Evolutionary conservation across 2,888 invertebrate species (phyloP), one percentile per base, ranked within the genome.

Genomic region (Drosophila acutilabella): DNA sequence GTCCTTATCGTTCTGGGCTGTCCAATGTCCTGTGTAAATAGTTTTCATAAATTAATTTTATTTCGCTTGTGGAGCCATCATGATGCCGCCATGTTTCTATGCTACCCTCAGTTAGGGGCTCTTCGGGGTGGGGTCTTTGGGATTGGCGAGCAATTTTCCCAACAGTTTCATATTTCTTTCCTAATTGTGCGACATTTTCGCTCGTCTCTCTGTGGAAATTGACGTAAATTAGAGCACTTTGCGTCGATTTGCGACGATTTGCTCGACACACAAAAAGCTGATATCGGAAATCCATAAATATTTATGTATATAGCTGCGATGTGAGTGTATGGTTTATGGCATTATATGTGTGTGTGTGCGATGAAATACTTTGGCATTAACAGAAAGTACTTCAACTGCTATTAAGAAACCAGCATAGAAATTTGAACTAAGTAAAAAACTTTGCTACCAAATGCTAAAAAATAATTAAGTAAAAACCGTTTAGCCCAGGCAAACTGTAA

Each of bases 1-100:
- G 64, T 69, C 59, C 62, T 72, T 80, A 68, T 76, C 74, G 77
- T 38, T 38, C 11, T 45, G 1, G 36, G 20, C 53, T 66, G 72
- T 71, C 67, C 69, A 64, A 52, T 53, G 76, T 80, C 72, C 80
- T 85, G 88, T 71, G 78, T 71, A 83, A 81, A 90, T 88, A 89
- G 88, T 90, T 89, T 78, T 76, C 88, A 89, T 89, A 89, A 89
- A 89, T 89, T 89, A 81, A 81, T 86, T 88, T 89, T 86, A 88
- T 89, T 88, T 89, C 82, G 75, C 40, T 48, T 66, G 75, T 62
- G 84, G 72, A 83, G 86, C 78, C 81, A 74, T 71, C 68, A 67
- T 61, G 71, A 16, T 56, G 57, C 62, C 68, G 71, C 69, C 64
- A 70, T 75, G 64, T 71, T 65, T 65, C 68, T 64, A 56, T 61